Base-by-base conservation (phyloP, 2,113 vertebrate genomes). In the Sinosuthora webbiana region DNA sequence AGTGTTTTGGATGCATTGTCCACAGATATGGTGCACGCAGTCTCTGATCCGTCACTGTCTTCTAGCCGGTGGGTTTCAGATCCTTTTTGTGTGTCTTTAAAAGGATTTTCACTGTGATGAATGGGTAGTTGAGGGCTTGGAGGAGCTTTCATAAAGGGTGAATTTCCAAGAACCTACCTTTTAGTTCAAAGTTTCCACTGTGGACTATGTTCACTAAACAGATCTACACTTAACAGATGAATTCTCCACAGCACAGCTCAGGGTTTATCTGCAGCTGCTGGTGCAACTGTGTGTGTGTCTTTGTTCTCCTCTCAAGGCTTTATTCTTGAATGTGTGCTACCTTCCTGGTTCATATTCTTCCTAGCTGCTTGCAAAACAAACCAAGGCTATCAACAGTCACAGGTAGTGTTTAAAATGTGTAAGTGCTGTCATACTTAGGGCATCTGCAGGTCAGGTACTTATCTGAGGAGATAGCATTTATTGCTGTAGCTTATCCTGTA, bases 21-120 rank as follows among this genome's bases (percentile, higher is more conserved):
- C 68, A 99, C 99, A 7, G 99, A 99, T 97, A 99, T 99, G 99
- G 99, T 99, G 62, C 99, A 99, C 1, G 99, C 99, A 0, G 99
- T 99, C 71, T 99, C 99, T 23, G 99, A 99, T 95, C 99, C 99
- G 33, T 96, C 97, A 1, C 91, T 99, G 24, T 98, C 99, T 12
- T 98, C 98, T 1, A 97, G 98, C 97, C 99, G 99, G 99, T 99
- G 95, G 23, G 98, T 81, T 69, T 45, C 12, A 6, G 35, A 63
- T 74, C 28, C 9, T 33, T 91, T 74, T 55, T 41, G 10, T 52
- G 20, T 63, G 27, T 41, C 35, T 93, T 57, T 78, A 37, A 74
- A 86, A 76, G 18, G 7, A 33, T 68, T 85, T 16, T 3, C 1
- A 4, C 20, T 55, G 35, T 13, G 17, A 7, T 19, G 21, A 87